Evolutionary conservation across 1,140 invertebrate genomes (phyloP).

Genomic region (Asbolus verrucosus): DNA sequence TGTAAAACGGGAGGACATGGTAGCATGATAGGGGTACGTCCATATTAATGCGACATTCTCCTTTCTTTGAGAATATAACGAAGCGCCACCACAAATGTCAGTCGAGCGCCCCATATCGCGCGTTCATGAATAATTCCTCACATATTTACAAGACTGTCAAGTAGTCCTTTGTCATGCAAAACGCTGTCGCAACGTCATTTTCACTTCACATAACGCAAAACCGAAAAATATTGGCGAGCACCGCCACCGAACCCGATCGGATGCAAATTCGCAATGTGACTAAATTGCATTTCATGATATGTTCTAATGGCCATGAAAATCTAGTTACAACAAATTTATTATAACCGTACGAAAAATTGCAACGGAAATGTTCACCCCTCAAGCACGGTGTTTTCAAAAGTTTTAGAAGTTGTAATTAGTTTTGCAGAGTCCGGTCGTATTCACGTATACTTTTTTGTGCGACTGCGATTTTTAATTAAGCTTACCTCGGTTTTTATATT

Average conservation of each 20-base stretch:
- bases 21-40: slow-evolving; percentile 54
- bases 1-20: no score
- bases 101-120: slow-evolving; percentile 63
- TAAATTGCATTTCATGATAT: slow-evolving; percentile 46
- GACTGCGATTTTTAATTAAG: slow-evolving; percentile 63
- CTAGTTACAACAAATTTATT: slow-evolving; percentile 36
- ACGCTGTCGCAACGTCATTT: slow-evolving; percentile 66
- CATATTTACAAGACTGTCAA: slow-evolving; percentile 66
- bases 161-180: slow-evolving; percentile 66
- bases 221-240: slow-evolving; percentile 60
- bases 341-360: slow-evolving; percentile 40
- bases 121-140: slow-evolving; percentile 66
- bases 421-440: slow-evolving; percentile 58
- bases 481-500: slow-evolving; percentile 60
- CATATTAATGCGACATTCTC: slow-evolving; percentile 62
- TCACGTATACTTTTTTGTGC: slow-evolving; percentile 58
- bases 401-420: slow-evolving; percentile 65
- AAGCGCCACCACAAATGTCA: slow-evolving; percentile 62
- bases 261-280: slow-evolving; percentile 64
- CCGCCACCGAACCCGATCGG: slow-evolving; percentile 59
- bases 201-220: slow-evolving; percentile 62
- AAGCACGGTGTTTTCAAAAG: slow-evolving; percentile 61
- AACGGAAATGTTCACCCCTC: slow-evolving; percentile 52
- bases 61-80: slow-evolving; percentile 63
- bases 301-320: slow-evolving; percentile 45